Evolutionary conservation across 2,797 vertebrate species (phyloP).

Genomic region (Alcedo quadribrachys): DNA sequence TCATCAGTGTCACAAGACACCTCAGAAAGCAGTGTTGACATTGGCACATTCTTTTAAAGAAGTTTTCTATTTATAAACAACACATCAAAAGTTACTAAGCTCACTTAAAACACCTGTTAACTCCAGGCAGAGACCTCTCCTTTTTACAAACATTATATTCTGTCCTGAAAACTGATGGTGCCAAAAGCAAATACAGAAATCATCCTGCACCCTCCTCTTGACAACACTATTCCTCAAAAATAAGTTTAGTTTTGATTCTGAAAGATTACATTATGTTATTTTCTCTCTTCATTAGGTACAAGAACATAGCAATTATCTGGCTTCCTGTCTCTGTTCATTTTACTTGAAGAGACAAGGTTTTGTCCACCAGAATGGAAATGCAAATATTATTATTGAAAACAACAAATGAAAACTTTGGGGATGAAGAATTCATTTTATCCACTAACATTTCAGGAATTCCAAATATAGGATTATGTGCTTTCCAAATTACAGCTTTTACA

Average conservation of each 20-base stretch:
- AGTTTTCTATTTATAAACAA: constrained; percentile 18
- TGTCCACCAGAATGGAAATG: constrained; percentile 32
- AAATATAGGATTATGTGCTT: constrained; percentile 16
- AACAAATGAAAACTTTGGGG: not conserved
- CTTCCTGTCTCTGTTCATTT: not conserved
- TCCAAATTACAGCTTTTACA: constrained; percentile 28
- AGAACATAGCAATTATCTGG: not conserved
- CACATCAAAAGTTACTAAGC: not conserved
- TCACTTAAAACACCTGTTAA: not conserved
- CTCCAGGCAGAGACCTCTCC: not conserved
- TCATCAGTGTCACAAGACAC: not conserved
- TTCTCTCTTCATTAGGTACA: not conserved
- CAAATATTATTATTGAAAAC: constrained; percentile 49
- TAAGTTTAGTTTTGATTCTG: not conserved
- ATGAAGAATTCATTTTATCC: constrained; percentile 23
- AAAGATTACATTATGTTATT: constrained; percentile 37
- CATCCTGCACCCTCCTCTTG: not conserved
- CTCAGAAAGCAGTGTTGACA: not conserved
- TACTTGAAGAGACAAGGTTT: not conserved
- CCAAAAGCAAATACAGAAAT: constrained; percentile 6
- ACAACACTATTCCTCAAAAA: not conserved
- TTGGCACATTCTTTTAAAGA: not conserved
- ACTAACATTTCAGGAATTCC: constrained; percentile 5
- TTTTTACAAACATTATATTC: not conserved
- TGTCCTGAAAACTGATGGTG: not conserved